Evolutionary conservation across 2,888 invertebrate genomes (phyloP), one percentile per base, ranked within the genome.

Genomic region (Ectemnius continuus): DNA sequence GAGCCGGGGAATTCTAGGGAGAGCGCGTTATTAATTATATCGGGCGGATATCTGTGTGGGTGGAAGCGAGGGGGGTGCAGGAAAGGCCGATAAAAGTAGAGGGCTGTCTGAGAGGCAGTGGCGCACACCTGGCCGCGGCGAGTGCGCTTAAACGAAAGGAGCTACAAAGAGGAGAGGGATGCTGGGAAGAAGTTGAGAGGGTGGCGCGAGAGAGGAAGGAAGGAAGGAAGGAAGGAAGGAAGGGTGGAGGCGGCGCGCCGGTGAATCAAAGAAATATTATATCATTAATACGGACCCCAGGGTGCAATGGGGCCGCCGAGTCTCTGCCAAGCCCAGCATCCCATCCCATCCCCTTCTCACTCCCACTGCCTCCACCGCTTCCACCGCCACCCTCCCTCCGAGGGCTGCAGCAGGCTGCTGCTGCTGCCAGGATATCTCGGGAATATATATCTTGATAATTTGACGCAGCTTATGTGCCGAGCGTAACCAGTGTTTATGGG

Each of bases 201-300:
- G 6, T 23, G 23, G 3, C 13, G 59, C 46, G 8, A 18, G 46
- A 23, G 64, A 67, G 45, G 46, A 18, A 45, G 61, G 63, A 45
- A 67, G 60, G 16, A 47, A 61, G 45, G 52, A 58, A 5, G 59
- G 57, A 56, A 16, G 45, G 60, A 58, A 67, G 65, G 83, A 82
- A 80, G 86, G 87, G 87, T 87, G 86, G 88, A 84, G 82, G 79
- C 75, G 80, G 85, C 84, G 84, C 79, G 82, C 69, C 79, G 80
- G 78, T 86, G 87, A 88, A 88, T 89, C 88, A 86, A 88, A 88
- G 89, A 88, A 89, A 89, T 88, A 88, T 88, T 86, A 86, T 86
- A 86, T 88, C 89, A 86, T 89, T 89, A 88, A 88, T 88, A 88
- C 81, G 76, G 82, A 84, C 85, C 85, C 82, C 75, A 83, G 83